A percentile compares a stretch with the other conserved stretches of the same genome.
phyloP scores from a whole-genome alignment of 2,888 invertebrate species.

The Orthonychiurus folsomi region DNA sequence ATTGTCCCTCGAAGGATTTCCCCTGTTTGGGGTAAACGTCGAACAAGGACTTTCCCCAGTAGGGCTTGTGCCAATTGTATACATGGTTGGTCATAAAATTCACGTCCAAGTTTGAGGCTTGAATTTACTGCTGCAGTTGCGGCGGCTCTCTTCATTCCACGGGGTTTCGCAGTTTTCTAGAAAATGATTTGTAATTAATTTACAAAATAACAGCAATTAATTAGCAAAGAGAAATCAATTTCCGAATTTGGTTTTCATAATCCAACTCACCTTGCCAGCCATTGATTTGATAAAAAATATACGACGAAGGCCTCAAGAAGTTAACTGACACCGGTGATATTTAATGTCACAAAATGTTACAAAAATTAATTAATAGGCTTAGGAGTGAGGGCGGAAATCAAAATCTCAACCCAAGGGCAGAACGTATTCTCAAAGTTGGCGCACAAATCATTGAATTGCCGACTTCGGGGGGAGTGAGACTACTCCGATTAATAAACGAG shows the following conservation, averaged over 20 bases:
- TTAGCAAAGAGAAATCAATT: background rate
- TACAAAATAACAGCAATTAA: background rate
- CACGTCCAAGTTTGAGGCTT: constrained; percentile 2
- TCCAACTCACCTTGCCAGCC: background rate
- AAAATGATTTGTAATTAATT: background rate
- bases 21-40: constrained; percentile 48
- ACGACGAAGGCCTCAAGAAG: too few species aligned
- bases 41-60: constrained; percentile 56
- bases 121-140: background rate
- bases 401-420: too few species aligned
- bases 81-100: constrained; percentile 47
- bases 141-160: background rate
- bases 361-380: too few species aligned
- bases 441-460: too few species aligned
- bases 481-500: too few species aligned
- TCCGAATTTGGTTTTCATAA: background rate
- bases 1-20: constrained; percentile 51
- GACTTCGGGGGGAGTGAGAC: too few species aligned
- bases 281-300: too few species aligned
- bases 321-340: too few species aligned
- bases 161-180: background rate
- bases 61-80: constrained; percentile 51
- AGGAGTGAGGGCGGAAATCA: too few species aligned
- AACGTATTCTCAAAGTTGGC: too few species aligned
- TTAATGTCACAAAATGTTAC: too few species aligned